These are phyloP conservation scores for Pelusios castaneus DNA, from an alignment of 2,113 vertebrate genomes.

Conservation along the genomic window DNA sequence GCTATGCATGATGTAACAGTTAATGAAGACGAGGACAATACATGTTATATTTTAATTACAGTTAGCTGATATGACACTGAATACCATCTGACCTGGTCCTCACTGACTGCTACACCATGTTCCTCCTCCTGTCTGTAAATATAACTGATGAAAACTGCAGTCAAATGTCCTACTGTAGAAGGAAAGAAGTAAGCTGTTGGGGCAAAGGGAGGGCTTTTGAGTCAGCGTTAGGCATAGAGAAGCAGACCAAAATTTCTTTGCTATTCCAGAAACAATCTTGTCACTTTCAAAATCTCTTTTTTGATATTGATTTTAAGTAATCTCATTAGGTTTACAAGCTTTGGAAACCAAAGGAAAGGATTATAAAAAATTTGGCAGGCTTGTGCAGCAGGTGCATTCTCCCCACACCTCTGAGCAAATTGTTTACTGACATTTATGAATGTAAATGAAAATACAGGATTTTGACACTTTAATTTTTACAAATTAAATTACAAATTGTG, in stretches of 20 bases:
- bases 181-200: neutral
- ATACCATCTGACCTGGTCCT: neutral
- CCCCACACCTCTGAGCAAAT: neutral
- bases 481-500: too few species aligned
- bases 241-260: neutral
- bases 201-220: neutral
- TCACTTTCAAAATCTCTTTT: constrained; percentile 21
- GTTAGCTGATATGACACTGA: neutral
- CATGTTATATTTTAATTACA: neutral
- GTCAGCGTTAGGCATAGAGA: neutral
- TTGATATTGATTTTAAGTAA: constrained; percentile 5
- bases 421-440: constrained; percentile 16
- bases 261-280: constrained; percentile 18
- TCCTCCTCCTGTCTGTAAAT: neutral
- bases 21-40: neutral
- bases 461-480: constrained; percentile 33
- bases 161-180: neutral
- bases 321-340: neutral
- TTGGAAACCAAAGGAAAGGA: neutral
- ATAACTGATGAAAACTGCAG: neutral
- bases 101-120: neutral
- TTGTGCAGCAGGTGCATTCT: neutral
- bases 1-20: neutral
- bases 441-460: neutral
- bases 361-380: neutral